Evolutionary conservation across 2,888 invertebrate species (phyloP).

Genomic region (Thyatira batis): DNA sequence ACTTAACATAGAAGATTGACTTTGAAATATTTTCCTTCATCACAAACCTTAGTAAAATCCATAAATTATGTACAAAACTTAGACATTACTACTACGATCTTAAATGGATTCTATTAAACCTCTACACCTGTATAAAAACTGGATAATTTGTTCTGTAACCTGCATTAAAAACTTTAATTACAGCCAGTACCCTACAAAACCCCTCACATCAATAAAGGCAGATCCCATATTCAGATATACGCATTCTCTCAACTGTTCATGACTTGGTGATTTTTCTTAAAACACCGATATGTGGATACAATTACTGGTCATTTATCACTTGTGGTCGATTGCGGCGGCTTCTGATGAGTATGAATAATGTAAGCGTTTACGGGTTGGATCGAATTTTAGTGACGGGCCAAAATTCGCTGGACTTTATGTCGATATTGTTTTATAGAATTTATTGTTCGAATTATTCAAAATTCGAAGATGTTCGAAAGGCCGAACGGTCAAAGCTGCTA

Average conservation of each 20-base stretch:
- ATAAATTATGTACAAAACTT: too few relatives aligned
- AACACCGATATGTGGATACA: conserved; percentile 60
- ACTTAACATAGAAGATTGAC: too few relatives aligned
- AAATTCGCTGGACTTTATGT: neutral
- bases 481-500: too few relatives aligned
- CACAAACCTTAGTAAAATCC: too few relatives aligned
- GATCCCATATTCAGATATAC: conserved; percentile 24
- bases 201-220: conserved; percentile 23
- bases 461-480: too few relatives aligned
- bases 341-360: conserved; percentile 34
- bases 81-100: too few relatives aligned
- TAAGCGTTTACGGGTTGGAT: conserved; percentile 24
- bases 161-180: conserved; percentile 35
- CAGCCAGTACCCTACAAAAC: conserved; percentile 13
- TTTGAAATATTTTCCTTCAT: too few relatives aligned
- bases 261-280: conserved; percentile 60
- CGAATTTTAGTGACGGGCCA: conserved; percentile 18
- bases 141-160: conserved; percentile 19
- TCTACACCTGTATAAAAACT: conserved; percentile 1
- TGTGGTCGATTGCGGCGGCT: conserved; percentile 17
- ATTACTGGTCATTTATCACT: conserved; percentile 68
- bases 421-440: neutral
- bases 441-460: neutral
- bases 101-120: too few relatives aligned
- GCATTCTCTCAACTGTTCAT: conserved; percentile 22